Evolutionary conservation across 2,888 invertebrate genomes (phyloP), one percentile per base, ranked within the genome.

Genomic region (Poecilus cupreus): DNA sequence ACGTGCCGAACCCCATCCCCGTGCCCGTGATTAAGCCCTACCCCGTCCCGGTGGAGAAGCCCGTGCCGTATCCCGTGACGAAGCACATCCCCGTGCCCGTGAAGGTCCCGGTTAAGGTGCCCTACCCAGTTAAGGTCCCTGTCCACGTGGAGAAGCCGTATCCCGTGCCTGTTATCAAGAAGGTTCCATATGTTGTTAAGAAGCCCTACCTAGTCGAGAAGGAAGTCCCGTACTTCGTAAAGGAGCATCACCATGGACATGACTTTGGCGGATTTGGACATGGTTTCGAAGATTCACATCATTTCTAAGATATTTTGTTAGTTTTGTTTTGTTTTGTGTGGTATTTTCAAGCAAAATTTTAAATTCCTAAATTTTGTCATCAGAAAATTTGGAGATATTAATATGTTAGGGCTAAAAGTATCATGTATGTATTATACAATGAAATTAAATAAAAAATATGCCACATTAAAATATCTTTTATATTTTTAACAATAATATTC

Each of bases 21-120:
- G 51, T 54, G 26, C 87, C 89, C 0, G 90, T 90, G 0, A 49
- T 18, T 4, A 80, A 80, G 43, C 90, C 90, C 0, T 90, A 90
- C 54, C 88, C 88, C 3, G 87, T 88, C 0, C 85, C 86, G 0
- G 86, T 87, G 1, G 86, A 88, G 70, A 85, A 87, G 64, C 86
- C 85, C 0, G 90, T 90, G 8, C 87, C 90, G 0, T 89, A 90
- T 0, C 88, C 89, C 11, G 80, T 80, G 10, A 24, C 18, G 43
- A 80, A 80, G 46, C 46, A 54, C 43, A 57, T 80, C 26, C 72
- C 70, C 4, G 89, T 89, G 11, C 89, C 89, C 6, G 88, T 89
- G 0, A 80, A 80, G 54, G 80, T 80, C 1, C 72, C 80, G 8
- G 51, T 57, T 8, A 51, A 80, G 22, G 80, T 80, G 51, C 80